Evolutionary conservation across 2,113 vertebrate genomes (phyloP), one percentile per base, ranked within the genome.

Genomic region (Oxyura jamaicensis): DNA sequence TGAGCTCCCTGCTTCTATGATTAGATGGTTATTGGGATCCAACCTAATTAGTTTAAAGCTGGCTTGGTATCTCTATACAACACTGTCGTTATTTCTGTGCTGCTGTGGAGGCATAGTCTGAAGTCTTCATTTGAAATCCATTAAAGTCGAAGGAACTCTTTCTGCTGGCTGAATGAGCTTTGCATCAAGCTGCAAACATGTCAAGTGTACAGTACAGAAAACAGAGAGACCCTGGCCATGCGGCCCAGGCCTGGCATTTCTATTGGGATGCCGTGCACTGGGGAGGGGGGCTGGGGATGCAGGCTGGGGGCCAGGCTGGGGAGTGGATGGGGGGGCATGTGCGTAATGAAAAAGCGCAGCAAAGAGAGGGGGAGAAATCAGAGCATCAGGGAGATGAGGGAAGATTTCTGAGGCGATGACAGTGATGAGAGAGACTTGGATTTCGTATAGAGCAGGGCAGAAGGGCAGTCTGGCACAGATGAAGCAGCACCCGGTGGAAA

Each of bases 1-100:
- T 83, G 86, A 95, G 74, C 58, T 89, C 94, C 35, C 52, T 93
- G 73, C 59, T 75, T 90, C 83, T 81, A 17, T 72, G 73, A 77
- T 89, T 82, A 95, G 86, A 72, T 68, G 74, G 68, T 82, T 95
- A 92, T 68, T 90, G 62, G 71, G 91, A 92, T 89, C 86, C 66
- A 86, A 56, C 46, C 74, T 95, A 91, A 96, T 94, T 96, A 92
- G 62, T 87, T 94, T 79, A 93, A 95, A 95, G 71, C 91, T 95
- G 81, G 44, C 87, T 89, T 85, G 81, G 20, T 92, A 80, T 93
- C 78, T 96, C 66, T 85, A 23, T 41, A 82, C 66, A 89, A 69
- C 91, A 79, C 65, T 36, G 52, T 46, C 8, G 33, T 87, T 91
- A 73, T 76, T 95, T 89, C 77, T 92, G 42, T 52, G 81, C 95